Conservation (phyloP, 2,888 invertebrate genomes). For the Pyrochroa serraticornis region DNA sequence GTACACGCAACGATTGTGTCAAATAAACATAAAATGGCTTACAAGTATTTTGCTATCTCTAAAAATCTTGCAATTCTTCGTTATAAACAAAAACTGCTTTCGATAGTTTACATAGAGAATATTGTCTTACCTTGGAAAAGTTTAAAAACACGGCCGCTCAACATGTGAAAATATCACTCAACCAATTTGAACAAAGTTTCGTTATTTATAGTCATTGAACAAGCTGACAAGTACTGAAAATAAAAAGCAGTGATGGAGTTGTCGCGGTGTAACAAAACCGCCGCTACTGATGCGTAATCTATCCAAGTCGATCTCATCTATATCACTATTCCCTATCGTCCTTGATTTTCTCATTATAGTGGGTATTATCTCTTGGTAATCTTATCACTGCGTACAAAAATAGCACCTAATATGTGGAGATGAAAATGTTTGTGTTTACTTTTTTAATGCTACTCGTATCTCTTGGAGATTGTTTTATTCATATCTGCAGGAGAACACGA, state of each 20-base stretch:
- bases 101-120: no score
- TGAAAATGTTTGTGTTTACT: constrained; percentile 28
- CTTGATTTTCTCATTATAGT: constrained; percentile 46
- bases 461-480: constrained; percentile 15
- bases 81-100: no score
- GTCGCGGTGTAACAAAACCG: constrained; percentile 21
- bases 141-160: no score
- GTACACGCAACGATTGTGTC: no score
- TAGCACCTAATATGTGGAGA: constrained; percentile 32
- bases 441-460: constrained; percentile 26
- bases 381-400: constrained; percentile 52
- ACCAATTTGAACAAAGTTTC: constrained; percentile 16
- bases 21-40: no score
- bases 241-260: constrained; percentile 18
- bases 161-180: constrained; percentile 2
- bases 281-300: constrained; percentile 38
- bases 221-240: constrained; percentile 24
- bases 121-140: no score
- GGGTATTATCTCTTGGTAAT: constrained; percentile 43
- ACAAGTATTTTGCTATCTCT: no score
- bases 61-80: no score
- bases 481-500: constrained; percentile 1
- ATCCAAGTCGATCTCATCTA: constrained; percentile 42
- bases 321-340: constrained; percentile 43
- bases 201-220: constrained; percentile 24